Percentiles rank a stretch among this genome's conserved stretches.
Evolutionary conservation across 2,888 invertebrate genomes (phyloP).

Genomic region (Leucozona laternaria): DNA sequence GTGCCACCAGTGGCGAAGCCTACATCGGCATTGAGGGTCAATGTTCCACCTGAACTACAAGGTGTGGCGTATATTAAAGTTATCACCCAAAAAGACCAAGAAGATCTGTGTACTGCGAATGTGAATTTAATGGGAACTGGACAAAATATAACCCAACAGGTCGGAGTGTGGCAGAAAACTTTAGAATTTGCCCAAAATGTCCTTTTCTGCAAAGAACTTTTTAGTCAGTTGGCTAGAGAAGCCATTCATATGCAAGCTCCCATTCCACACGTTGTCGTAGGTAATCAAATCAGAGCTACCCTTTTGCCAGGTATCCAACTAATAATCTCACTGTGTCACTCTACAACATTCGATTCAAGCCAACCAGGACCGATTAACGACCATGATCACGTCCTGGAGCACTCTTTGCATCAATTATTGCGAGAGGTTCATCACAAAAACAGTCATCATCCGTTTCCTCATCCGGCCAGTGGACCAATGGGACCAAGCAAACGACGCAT

Average conservation of each 20-base stretch:
- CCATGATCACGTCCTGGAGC: conserved; percentile 98
- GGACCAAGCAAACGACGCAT: conserved; percentile 96
- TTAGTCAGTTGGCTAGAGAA: conserved; percentile 96
- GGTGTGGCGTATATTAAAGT: conserved; percentile 98
- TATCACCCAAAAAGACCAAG: conserved; percentile 97
- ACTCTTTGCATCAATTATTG: conserved; percentile 96
- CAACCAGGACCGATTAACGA: conserved; percentile 86
- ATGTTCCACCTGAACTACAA: conserved; percentile 96
- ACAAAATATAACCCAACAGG: conserved; percentile 87
- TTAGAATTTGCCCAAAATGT: conserved; percentile 99
- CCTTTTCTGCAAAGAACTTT: conserved; percentile 97
- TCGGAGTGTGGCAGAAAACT: conserved; percentile 95
- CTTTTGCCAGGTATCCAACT: conserved; percentile 97
- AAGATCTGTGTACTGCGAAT: conserved; percentile 93
- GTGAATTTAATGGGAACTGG: conserved; percentile 91
- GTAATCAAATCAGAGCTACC: conserved; percentile 98
- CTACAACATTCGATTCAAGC: conserved; percentile 86
- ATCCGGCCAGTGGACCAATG: conserved; percentile 96
- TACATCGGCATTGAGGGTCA: conserved; percentile 93
- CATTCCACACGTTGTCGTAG: conserved; percentile 98
- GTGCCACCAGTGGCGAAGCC: conserved; percentile 86
- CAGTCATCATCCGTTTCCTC: conserved; percentile 96
- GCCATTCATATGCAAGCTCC: conserved; percentile 96
- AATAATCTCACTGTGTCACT: conserved; percentile 95
- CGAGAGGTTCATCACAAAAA: conserved; percentile 96